Conservation (phyloP, 2,113 vertebrate species). For the Bubo bubo region DNA sequence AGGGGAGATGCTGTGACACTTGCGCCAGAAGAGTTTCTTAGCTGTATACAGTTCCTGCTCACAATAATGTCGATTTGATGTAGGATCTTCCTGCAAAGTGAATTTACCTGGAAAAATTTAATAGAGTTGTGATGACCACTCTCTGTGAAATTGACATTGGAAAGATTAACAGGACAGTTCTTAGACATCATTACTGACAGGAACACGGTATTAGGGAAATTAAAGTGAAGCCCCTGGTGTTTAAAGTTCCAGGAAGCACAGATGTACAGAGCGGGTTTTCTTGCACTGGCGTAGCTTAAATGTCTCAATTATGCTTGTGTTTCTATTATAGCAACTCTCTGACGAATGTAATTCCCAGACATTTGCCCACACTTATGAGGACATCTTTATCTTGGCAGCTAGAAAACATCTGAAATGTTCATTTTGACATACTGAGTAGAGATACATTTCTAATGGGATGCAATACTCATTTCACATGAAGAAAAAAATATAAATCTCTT, state of each 20-base stretch:
- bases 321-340: conserved; percentile 42
- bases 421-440: conserved; percentile 8
- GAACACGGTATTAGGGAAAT: conserved; percentile 49
- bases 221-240: conserved; percentile 44
- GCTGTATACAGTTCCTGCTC: background rate
- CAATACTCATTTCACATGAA: background rate
- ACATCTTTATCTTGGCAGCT: conserved; percentile 37
- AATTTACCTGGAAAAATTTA: conserved; percentile 60
- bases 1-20: background rate
- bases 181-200: conserved; percentile 43
- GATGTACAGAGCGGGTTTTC: conserved; percentile 44
- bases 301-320: conserved; percentile 56
- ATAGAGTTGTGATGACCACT: conserved; percentile 23
- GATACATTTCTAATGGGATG: background rate
- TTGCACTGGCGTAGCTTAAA: conserved; percentile 49
- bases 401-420: conserved; percentile 17
- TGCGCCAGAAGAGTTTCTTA: background rate
- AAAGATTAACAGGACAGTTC: conserved; percentile 53
- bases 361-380: conserved; percentile 18
- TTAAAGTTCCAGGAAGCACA: conserved; percentile 62
- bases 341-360: conserved; percentile 32
- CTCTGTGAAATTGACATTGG: conserved; percentile 37
- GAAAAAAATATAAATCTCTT: background rate
- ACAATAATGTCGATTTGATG: background rate
- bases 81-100: conserved; percentile 17